phyloP scores from a whole-genome alignment of 2,113 vertebrate genomes.

The Ciconia boyciana region DNA sequence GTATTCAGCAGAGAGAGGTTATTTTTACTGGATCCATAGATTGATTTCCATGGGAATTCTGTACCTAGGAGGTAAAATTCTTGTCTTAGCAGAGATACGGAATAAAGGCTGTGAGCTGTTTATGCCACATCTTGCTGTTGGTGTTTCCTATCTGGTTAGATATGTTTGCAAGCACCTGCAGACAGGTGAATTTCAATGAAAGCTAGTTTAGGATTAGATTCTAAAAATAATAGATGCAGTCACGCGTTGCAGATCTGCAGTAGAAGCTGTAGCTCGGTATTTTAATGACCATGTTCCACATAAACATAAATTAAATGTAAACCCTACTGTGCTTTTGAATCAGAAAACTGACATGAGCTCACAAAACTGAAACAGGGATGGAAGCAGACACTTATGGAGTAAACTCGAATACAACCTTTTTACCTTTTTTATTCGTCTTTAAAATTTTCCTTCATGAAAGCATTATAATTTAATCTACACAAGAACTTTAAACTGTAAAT shows the following conservation, averaged over 20 bases:
- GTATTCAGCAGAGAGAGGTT: neutral
- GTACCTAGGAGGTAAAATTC: neutral
- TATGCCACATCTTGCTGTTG: neutral
- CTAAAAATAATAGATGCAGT: neutral
- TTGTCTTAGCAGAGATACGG: neutral
- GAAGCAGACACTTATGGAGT: neutral
- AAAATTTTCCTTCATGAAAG: neutral
- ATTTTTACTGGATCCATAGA: constrained; percentile 31
- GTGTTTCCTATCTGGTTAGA: neutral
- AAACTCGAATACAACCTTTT: neutral
- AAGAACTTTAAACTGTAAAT: neutral
- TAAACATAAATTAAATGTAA: neutral
- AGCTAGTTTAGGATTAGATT: neutral
- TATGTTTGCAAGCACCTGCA: neutral
- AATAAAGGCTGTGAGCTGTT: neutral
- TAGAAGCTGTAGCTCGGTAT: neutral
- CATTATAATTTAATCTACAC: neutral
- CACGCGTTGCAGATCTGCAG: neutral
- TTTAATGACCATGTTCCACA: neutral
- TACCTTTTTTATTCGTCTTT: neutral
- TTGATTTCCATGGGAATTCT: constrained; percentile 13
- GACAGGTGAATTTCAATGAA: neutral
- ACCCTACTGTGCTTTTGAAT: neutral
- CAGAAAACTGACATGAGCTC: neutral
- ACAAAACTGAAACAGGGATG: neutral